Conservation (phyloP, 1,140 invertebrate species). For the Leptonema lineaticorne region DNA sequence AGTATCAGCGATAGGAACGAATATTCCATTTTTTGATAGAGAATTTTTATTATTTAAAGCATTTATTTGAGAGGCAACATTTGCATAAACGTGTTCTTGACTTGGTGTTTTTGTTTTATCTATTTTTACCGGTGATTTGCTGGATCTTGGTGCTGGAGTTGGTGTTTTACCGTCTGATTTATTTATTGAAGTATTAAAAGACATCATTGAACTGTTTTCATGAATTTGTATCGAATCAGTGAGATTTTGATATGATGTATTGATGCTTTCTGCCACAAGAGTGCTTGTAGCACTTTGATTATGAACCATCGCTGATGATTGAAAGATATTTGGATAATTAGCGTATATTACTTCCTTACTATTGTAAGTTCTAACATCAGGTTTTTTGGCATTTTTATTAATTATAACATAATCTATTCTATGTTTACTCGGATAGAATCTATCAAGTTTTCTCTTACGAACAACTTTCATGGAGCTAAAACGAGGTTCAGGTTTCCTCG, state of each 20-base stretch:
- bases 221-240: conserved; percentile 41
- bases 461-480: conserved; percentile 51
- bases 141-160: conserved; percentile 36
- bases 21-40: not conserved
- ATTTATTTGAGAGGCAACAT: conserved; percentile 29
- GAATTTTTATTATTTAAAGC: conserved; percentile 6
- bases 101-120: conserved; percentile 12
- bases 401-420: conserved; percentile 38
- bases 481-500: conserved; percentile 28
- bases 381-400: conserved; percentile 30
- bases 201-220: conserved; percentile 35
- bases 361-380: not conserved
- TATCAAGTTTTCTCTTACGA: conserved; percentile 53
- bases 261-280: conserved; percentile 25
- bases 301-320: conserved; percentile 3
- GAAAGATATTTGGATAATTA: conserved; percentile 31
- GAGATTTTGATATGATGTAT: conserved; percentile 38
- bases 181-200: conserved; percentile 2
- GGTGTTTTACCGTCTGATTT: conserved; percentile 37
- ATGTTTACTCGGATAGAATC: conserved; percentile 51
- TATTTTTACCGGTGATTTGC: conserved; percentile 24
- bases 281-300: not conserved
- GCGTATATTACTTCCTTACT: conserved; percentile 36
- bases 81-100: conserved; percentile 38
- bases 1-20: conserved; percentile 24